Base-by-base conservation (phyloP, 2,113 vertebrate genomes). In the Calonectris borealis region DNA sequence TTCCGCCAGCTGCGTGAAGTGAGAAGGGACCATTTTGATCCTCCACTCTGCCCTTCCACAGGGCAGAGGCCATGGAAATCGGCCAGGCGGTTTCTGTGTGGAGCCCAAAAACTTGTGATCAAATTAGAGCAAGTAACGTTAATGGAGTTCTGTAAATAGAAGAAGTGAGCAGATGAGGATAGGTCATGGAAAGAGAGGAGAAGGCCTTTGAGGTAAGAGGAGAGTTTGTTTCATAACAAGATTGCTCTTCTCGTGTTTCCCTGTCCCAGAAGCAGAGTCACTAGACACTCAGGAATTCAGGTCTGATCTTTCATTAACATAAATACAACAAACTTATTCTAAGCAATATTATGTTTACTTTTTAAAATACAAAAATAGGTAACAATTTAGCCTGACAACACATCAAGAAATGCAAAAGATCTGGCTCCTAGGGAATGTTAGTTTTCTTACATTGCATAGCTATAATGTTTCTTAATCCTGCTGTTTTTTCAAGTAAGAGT, bases 71-170 rank as follows among this genome's bases (percentile, higher is more conserved):
- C 40, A 10, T 97, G 94, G 96, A 95, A 91, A 68, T 86, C 1
- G 0, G 70, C 91, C 93, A 95, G 62, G 57, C 0, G 1, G 68
- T 85, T 94, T 96, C 62, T 95, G 34, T 76, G 44, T 72, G 46
- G 71, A 95, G 77, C 91, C 54, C 66, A 87, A 96, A 96, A 96
- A 57, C 82, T 83, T 94, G 71, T 89, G 93, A 91, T 96, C 81
- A 84, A 92, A 90, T 94, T 94, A 89, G 85, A 75, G 65, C 1
- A 5, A 95, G 92, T 94, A 96, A 93, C 6, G 0, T 94, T 96
- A 88, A 95, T 97, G 90, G 73, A 73, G 20, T 75, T 96, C 98
- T 96, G 86, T 91, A 98, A 98, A 98, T 98, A 98, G 97, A 97
- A 81, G 22, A 49, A 75, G 83, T 64, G 87, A 95, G 79, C 95